Conservation (phyloP, 2,113 vertebrate genomes). For the Mesoclemmys tuberculata region DNA sequence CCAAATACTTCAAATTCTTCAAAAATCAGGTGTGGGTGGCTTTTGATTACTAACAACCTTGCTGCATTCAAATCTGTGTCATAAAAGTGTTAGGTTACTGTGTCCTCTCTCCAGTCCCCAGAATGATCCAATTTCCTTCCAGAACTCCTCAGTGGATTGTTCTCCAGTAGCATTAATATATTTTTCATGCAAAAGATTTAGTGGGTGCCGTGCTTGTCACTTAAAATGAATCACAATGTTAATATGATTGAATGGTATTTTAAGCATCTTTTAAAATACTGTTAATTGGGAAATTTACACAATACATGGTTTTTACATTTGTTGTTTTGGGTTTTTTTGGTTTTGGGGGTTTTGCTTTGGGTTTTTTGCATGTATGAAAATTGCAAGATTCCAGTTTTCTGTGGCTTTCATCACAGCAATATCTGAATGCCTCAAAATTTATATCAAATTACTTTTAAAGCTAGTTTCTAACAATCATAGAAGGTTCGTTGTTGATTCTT, state of each 20-base stretch:
- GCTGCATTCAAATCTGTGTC: neutral
- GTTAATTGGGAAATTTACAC: neutral
- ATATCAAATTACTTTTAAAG: conserved; percentile 7
- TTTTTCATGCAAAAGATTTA: neutral
- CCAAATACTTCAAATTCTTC: neutral
- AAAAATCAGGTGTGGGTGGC: neutral
- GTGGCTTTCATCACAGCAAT: neutral
- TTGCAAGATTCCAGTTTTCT: neutral
- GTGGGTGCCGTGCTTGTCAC: neutral
- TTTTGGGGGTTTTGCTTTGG: too few relatives aligned
- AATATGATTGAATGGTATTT: neutral
- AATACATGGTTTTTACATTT: neutral
- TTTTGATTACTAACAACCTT: neutral
- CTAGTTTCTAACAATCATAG: conserved; percentile 28
- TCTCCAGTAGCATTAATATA: neutral
- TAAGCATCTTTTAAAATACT: neutral
- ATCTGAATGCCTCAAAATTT: neutral
- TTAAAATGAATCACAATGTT: neutral
- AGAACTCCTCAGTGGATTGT: neutral
- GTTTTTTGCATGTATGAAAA: neutral
- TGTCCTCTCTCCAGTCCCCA: neutral
- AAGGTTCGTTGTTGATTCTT: neutral
- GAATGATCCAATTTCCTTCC: neutral
- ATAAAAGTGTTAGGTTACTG: neutral
- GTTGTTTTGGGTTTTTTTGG: neutral